Evolutionary conservation across 1,140 invertebrate species (phyloP), one percentile per base, ranked within the genome.

Genomic region (Trachelipus rathkii): DNA sequence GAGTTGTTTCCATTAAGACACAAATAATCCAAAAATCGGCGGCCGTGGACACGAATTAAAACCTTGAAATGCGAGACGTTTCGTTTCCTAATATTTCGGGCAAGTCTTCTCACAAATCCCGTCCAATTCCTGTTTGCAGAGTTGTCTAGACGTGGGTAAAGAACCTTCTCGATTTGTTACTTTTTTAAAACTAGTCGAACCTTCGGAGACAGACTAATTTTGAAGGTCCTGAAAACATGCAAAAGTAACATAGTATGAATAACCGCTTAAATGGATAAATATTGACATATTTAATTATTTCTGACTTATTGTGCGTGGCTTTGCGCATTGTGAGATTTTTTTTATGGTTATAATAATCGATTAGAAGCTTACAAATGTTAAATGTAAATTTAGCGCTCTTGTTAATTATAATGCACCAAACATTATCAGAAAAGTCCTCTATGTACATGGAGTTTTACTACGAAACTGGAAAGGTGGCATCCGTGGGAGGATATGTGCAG

Each of bases 11-110:
- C 96, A 86, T 97, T 98, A 8, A 95, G n/a, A n/a, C n/a, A 97
- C 69, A 99, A 87, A 80, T 98, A 93, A 85, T 98, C 96, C 33
- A 99, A 86, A 98, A 86, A 88, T 99, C n/a, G n/a, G n/a, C 96
- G 74, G 94, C 95, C n/a, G 94, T 95, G 15, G 95, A 97, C 5
- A 98, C 94, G 85, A 98, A 99, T 85, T 98, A 98, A 87, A 98
- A 98, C 84, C 94, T 88, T 24, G 96, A 87, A 98, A 99, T n/a
- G 95, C 94, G 50, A 97, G 87, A 83, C 96, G 88, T 86, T 99
- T 99, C 0, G 95, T 97, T 88, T 99, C 96, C 81, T 98, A 87
- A 86, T 98, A 99, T n/a, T 84, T 97, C 94, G 46, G 95, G 95
- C 76, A 86, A 33, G 96, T 95, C 86, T 99, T 98, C 86, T 98